Percentiles rank a stretch among this genome's conserved stretches.
These are phyloP conservation scores for Panthera tigris DNA, from an alignment of 2,113 vertebrate species.

Conservation along the genomic window DNA sequence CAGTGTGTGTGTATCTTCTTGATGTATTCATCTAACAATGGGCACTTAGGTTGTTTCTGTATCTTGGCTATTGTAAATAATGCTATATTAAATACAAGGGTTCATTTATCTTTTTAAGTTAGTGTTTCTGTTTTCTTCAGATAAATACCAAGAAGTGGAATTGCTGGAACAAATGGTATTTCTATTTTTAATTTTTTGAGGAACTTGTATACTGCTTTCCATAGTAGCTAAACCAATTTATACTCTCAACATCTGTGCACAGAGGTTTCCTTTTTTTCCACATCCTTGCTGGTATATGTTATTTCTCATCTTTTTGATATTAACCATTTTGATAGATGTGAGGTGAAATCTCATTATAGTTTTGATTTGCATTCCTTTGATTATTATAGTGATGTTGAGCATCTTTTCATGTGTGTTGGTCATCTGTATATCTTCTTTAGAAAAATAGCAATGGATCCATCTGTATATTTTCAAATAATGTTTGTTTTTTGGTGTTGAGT, in stretches of 20 bases:
- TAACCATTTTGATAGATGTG: background rate
- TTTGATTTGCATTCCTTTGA: background rate
- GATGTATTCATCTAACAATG: background rate
- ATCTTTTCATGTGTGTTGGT: background rate
- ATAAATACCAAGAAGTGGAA: background rate
- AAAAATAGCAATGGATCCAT: background rate
- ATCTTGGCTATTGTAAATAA: background rate
- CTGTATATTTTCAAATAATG: background rate
- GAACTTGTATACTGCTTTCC: background rate
- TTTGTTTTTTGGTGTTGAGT: background rate
- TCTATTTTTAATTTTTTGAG: background rate
- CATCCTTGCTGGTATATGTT: background rate
- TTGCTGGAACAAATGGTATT: background rate
- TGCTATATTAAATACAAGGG: background rate
- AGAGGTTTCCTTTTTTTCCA: background rate
- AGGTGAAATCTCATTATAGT: background rate
- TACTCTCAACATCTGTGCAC: background rate
- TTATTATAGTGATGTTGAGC: background rate
- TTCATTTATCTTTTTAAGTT: background rate
- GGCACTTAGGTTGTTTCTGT: background rate
- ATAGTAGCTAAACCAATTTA: background rate
- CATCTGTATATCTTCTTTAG: background rate
- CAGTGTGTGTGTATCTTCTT: background rate
- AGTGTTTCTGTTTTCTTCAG: background rate
- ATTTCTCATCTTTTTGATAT: background rate